These are phyloP conservation scores for Reinhardtius hippoglossoides DNA, from an alignment of 2,113 vertebrate species.

Conservation along the genomic window DNA sequence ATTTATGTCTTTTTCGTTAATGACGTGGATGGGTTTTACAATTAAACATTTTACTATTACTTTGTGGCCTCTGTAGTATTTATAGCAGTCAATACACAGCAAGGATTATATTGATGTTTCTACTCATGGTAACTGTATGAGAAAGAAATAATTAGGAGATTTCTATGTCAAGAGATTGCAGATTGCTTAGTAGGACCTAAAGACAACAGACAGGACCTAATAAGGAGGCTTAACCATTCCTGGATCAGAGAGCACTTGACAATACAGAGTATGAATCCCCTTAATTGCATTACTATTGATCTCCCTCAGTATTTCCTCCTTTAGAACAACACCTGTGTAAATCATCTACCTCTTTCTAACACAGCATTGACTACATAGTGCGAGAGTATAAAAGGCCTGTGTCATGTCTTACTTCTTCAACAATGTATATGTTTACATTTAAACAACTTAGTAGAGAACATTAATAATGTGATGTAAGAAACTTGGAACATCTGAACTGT, in stretches of 20 bases:
- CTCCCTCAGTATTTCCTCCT: neutral
- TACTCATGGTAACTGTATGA: neutral
- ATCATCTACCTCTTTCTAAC: neutral
- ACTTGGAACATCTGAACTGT: no score
- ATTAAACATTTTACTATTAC: slow-evolving; percentile 56
- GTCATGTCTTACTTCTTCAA: no score
- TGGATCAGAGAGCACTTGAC: neutral
- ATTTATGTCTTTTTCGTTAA: slow-evolving; percentile 35
- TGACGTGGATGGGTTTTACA: slow-evolving; percentile 41
- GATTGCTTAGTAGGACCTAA: neutral
- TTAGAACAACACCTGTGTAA: neutral
- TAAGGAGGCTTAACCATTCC: neutral
- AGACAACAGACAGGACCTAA: neutral
- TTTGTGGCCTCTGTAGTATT: neutral
- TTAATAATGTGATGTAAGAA: no score
- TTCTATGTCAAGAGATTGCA: neutral
- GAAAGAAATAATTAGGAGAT: slow-evolving; percentile 35
- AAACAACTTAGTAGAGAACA: no score
- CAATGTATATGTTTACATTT: no score
- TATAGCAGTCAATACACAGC: neutral
- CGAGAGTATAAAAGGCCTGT: no score
- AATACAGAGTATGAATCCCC: neutral
- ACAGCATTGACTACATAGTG: neutral
- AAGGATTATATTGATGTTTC: no score
- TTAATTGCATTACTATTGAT: neutral